Base-by-base conservation (phyloP, 2,797 vertebrate species). In the Chanos chanos region DNA sequence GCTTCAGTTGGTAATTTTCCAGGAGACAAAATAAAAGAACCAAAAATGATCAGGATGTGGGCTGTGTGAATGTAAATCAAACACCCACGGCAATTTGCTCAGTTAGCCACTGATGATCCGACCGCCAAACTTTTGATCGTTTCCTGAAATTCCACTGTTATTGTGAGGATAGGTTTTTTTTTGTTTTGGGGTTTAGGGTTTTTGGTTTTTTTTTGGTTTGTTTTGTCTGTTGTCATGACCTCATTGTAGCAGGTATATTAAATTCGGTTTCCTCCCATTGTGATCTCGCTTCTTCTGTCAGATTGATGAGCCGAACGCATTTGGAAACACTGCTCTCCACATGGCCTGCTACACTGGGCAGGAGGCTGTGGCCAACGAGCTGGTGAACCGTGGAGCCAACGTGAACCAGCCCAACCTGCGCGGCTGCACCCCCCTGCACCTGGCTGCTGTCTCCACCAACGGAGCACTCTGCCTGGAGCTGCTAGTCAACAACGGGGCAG, bases 311-410 rank as follows among this genome's bases (percentile, higher is more conserved):
- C 92, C 92, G 55, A 97, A 98, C 1, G 85, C 86, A 57, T 96
- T 93, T 21, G 96, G 95, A 53, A 98, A 97, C 91, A 97, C 94
- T 63, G 93, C 95, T 24, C 92, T 98, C 76, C 96, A 97, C 68
- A 94, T 98, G 45, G 92, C 94, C 33, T 99, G 96, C 81, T 96
- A 97, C 89, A 94, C 92, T 86, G 94, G 96, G 48, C 94, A 95
- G 78, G 94, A 96, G 58, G 93, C 93, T 0, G 94, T 96, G 84
- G 95, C 94, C 67, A 91, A 91, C 0, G 94, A 98, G 82, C 89
- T 98, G 81, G 93, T 99, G 61, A 97, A 97, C 71, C 92, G 90
- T 1, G 95, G 96, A 22, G 94, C 96, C 76, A 94, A 95, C 13
- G 95, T 97, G 37, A 97, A 97, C 84, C 95, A 94, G 84, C 92